Percentiles rank a stretch among this genome's conserved stretches.
These are phyloP conservation scores for Halcyon badia DNA, from an alignment of 2,797 vertebrate species.

Conservation along the genomic window DNA sequence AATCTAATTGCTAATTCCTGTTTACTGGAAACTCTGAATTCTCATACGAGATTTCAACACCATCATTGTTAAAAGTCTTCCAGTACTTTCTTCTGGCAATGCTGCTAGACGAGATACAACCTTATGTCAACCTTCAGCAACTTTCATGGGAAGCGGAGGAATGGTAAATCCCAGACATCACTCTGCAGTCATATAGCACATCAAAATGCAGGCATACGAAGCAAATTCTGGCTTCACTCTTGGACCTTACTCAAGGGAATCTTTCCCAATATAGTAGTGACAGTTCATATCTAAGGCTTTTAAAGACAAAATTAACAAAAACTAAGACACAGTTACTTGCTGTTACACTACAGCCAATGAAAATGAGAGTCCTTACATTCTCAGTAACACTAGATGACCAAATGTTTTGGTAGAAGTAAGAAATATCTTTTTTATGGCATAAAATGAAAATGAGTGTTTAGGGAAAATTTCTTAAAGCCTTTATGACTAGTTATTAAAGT, in stretches of 20 bases:
- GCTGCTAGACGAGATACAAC: neutral
- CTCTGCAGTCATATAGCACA: neutral
- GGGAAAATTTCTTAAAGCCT: neutral
- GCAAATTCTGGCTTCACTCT: neutral
- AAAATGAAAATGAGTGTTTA: neutral
- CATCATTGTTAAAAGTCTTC: neutral
- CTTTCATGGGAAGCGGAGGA: neutral
- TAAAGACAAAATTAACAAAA: neutral
- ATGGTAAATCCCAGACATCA: neutral
- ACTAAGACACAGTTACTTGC: neutral
- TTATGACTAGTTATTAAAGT: neutral
- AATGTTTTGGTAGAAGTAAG: neutral
- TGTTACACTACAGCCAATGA: neutral
- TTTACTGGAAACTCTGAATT: conserved; percentile 17
- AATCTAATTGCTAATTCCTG: neutral
- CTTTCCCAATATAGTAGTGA: neutral
- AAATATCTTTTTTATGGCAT: neutral
- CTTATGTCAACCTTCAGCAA: neutral
- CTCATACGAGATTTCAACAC: neutral
- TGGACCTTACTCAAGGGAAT: neutral
- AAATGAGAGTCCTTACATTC: neutral
- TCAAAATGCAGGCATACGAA: neutral
- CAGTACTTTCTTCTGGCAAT: neutral
- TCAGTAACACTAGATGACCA: neutral
- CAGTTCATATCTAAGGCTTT: neutral